phyloP scores from a whole-genome alignment of 1,140 invertebrate species.

The Drosophila nikananu region DNA sequence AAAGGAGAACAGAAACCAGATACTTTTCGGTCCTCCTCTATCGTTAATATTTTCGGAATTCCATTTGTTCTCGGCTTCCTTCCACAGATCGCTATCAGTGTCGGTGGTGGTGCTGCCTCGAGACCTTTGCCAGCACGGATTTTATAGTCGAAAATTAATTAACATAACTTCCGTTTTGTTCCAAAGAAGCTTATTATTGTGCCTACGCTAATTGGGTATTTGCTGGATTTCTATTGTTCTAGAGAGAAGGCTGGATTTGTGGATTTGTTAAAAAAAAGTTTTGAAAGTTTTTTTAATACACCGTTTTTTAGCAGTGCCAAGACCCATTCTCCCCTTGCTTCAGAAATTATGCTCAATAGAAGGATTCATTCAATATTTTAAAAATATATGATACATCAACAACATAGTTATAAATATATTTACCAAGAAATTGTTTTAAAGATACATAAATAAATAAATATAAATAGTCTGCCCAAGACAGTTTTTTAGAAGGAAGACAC shows the following conservation, averaged over 20 bases:
- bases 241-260: background rate
- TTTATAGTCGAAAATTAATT: conserved; percentile 68
- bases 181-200: conserved; percentile 56
- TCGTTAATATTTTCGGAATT: conserved; percentile 75
- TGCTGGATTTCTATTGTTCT: conserved; percentile 14
- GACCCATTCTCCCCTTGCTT: background rate
- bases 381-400: background rate
- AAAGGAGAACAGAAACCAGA: conserved; percentile 52
- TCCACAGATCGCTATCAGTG: conserved; percentile 58
- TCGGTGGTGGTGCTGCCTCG: conserved; percentile 16
- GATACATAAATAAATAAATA: background rate
- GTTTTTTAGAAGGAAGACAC: too few species aligned
- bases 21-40: conserved; percentile 64
- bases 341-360: background rate
- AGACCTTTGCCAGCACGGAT: conserved; percentile 40
- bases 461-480: too few species aligned
- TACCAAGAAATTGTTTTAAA: background rate
- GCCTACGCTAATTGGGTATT: conserved; percentile 65
- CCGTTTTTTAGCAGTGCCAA: background rate
- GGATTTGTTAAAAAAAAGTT: background rate
- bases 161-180: conserved; percentile 75
- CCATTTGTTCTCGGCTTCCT: conserved; percentile 58
- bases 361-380: background rate
- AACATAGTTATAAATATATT: too few species aligned
- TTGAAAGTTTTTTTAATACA: background rate